Evolutionary conservation across 2,797 vertebrate genomes (phyloP).

Genomic region (Arctocebus calabarensis): DNA sequence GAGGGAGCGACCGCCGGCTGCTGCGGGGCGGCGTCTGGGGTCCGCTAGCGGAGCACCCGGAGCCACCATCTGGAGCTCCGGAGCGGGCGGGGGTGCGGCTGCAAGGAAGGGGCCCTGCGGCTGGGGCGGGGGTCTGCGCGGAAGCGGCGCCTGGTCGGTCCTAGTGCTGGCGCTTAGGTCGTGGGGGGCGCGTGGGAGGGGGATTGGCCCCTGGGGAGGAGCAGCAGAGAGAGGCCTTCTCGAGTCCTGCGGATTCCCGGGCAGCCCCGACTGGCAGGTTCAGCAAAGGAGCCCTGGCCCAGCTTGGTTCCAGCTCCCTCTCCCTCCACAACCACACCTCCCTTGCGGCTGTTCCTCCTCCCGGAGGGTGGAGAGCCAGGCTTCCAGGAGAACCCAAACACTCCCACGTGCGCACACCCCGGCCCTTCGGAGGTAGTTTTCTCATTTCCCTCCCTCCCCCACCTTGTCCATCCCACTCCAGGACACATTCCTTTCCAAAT

Average conservation of each 20-base stretch:
- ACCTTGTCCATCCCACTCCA: background rate
- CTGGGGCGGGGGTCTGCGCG: background rate
- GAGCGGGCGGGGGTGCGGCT: constrained; percentile 38
- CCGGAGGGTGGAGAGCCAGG: background rate
- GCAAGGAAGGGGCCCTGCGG: background rate
- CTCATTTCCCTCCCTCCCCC: constrained; percentile 44
- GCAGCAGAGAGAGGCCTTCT: background rate
- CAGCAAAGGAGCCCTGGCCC: background rate
- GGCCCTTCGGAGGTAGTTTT: background rate
- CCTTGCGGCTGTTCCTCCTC: fast-evolving
- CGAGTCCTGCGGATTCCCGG: background rate
- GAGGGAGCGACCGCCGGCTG: constrained; percentile 66
- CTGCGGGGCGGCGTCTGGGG: constrained; percentile 74
- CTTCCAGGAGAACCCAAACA: background rate
- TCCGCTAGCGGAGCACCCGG: background rate
- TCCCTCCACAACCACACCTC: fast-evolving
- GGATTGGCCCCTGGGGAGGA: background rate
- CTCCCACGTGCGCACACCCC: background rate
- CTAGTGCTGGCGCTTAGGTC: background rate
- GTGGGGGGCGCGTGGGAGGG: background rate
- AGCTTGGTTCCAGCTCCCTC: fast-evolving
- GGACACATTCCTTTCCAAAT: background rate
- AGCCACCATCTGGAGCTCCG: constrained; percentile 79
- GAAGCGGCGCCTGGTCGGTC: background rate
- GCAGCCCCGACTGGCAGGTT: background rate